These are phyloP conservation scores for Heteractis magnifica DNA, from an alignment of 92 coral and sea anemone species.

Conservation along the genomic window DNA sequence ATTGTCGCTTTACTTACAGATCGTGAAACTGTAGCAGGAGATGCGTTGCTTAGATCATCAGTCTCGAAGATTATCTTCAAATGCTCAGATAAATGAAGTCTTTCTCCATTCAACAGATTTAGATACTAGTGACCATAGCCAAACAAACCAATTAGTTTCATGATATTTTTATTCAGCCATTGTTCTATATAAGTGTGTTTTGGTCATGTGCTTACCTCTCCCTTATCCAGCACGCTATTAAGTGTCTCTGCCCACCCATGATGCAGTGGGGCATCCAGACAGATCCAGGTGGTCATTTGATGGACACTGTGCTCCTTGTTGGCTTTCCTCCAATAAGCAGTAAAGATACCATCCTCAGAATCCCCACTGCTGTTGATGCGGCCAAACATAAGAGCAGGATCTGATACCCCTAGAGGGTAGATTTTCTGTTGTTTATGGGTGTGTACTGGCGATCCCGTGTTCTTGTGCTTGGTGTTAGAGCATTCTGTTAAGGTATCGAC, in stretches of 20 bases:
- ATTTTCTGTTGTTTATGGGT: conserved; percentile 87
- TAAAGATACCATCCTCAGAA: conserved; percentile 91
- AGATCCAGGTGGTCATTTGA: conserved; percentile 94
- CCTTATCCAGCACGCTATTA: conserved; percentile 88
- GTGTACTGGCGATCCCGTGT: conserved; percentile 91
- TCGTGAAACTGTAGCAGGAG: conserved; percentile 92
- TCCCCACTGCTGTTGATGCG: conserved; percentile 75
- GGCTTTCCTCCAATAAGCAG: conserved; percentile 94
- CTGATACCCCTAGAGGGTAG: conserved; percentile 90
- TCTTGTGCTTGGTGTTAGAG: conserved; percentile 87
- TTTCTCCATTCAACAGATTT: conserved; percentile 80
- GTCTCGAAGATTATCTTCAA: conserved; percentile 91
- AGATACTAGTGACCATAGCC: conserved; percentile 62
- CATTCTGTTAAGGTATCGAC: conserved; percentile 87
- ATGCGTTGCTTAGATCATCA: conserved; percentile 83
- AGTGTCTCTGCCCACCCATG: conserved; percentile 97
- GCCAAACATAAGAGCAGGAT: conserved; percentile 94
- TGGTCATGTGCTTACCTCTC: conserved; percentile 51
- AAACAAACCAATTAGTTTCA: not conserved
- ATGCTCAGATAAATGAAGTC: conserved; percentile 79
- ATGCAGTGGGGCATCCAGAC: conserved; percentile 93
- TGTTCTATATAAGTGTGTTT: not conserved
- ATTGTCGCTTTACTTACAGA: conserved; percentile 59
- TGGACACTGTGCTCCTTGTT: conserved; percentile 97
- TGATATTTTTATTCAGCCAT: too few relatives aligned